Evolutionary conservation across 1,140 invertebrate genomes (phyloP), one percentile per base, ranked within the genome.

Genomic region (Pararge aegeria): DNA sequence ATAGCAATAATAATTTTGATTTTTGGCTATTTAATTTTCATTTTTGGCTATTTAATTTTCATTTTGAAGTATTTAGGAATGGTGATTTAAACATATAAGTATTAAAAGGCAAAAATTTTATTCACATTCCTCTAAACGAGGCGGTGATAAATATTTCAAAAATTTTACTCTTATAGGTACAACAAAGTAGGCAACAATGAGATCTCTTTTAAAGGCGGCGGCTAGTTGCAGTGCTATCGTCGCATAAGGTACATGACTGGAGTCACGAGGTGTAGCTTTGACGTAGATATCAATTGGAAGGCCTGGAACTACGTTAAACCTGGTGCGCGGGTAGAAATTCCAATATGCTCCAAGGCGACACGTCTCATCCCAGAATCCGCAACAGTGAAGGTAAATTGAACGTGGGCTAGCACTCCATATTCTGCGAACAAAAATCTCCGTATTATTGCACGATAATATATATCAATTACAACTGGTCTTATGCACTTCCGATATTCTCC

Each of bases 91-190:
- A n/a, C n/a, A n/a, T n/a, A n/a, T n/a, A n/a, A n/a, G n/a, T n/a
- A n/a, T n/a, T n/a, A n/a, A n/a, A n/a, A n/a, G n/a, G 24, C 24
- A 27, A 3, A 27, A 27, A 27, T 27, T 27, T 60, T n/a, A n/a
- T n/a, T n/a, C n/a, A n/a, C n/a, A 15, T 57, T 60, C 56, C 55
- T 64, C 1, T 58, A 34, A 49, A 57, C 18, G 16, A n/a, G 46
- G 7, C 2, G 62, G 40, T 6, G 54, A 52, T 30, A 68, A 30
- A 55, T 79, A 79, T 49, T 79, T 84, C 7, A 73, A 50, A 62
- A 84, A 85, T 30, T 67, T 70, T 0, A 77, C 76, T 13, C 63
- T 21, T 13, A 85, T 63, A 0, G 82, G 80, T 27, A 87, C 68
- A 5, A 67, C 49, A 52, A 81, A 81, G 30, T 77, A 77, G 5